phyloP scores from a whole-genome alignment of 2,113 vertebrate species.

The Litocranius walleri region DNA sequence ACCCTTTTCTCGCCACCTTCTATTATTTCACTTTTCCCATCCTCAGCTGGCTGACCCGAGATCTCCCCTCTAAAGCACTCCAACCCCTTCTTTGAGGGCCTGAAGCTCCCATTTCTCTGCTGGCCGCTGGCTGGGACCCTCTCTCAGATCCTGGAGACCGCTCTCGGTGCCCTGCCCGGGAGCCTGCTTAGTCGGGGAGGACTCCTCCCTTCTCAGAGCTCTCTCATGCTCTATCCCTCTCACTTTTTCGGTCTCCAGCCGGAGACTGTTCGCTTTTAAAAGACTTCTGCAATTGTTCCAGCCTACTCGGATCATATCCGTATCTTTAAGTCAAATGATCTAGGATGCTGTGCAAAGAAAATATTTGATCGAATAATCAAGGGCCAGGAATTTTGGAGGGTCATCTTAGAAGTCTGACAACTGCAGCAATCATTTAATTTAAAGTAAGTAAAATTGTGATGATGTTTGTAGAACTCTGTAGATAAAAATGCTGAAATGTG shows the following conservation, averaged over 20 bases:
- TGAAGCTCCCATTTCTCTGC: background rate
- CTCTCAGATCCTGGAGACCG: background rate
- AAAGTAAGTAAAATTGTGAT: background rate
- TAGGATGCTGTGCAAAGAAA: background rate
- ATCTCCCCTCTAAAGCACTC: too few relatives aligned
- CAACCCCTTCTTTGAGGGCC: background rate
- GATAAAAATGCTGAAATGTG: background rate
- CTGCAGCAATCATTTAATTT: background rate
- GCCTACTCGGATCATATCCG: background rate
- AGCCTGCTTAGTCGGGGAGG: background rate
- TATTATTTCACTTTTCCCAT: background rate
- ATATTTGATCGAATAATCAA: background rate
- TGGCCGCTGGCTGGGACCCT: background rate
- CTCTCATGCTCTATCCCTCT: background rate
- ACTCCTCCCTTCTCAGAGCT: background rate
- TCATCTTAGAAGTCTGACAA: background rate
- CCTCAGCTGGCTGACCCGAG: background rate
- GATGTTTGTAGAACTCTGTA: background rate
- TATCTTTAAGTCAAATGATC: background rate
- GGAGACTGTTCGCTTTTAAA: background rate
- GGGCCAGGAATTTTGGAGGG: background rate
- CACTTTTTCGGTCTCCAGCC: background rate
- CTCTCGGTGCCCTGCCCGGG: accelerated
- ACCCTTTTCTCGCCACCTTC: background rate
- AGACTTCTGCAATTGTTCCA: background rate